Evolutionary conservation across 2,113 vertebrate genomes (phyloP).

Genomic region (Alouatta palliata): DNA sequence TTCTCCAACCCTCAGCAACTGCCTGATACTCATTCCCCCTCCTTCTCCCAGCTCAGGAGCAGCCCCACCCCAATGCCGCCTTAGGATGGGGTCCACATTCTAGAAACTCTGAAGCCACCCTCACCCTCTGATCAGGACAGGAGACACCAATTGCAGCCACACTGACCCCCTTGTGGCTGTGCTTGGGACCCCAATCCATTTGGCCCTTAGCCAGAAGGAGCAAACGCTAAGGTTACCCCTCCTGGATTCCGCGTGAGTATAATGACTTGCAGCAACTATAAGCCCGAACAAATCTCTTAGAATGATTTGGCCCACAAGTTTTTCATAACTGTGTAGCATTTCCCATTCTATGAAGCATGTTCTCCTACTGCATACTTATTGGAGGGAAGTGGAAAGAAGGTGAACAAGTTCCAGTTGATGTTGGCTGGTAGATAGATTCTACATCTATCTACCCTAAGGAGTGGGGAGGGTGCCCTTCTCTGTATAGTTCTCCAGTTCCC

Average conservation of each 20-base stretch:
- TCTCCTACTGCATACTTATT: too few species aligned
- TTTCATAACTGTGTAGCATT: not conserved
- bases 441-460: not conserved
- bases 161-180: not conserved
- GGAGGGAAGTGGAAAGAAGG: not conserved
- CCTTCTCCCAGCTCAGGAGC: not conserved
- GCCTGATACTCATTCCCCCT: not conserved
- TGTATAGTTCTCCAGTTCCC: fast-evolving
- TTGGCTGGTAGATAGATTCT: not conserved
- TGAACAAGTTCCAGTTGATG: fast-evolving
- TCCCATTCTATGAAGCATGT: not conserved
- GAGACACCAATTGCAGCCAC: not conserved
- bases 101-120: not conserved
- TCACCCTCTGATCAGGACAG: not conserved
- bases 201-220: not conserved
- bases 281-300: not conserved
- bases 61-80: not conserved
- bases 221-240: not conserved
- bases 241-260: too few species aligned
- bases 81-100: too few species aligned
- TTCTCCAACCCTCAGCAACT: too few species aligned
- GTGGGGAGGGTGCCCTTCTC: not conserved
- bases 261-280: not conserved
- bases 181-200: not conserved
- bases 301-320: too few species aligned